Base-by-base conservation (phyloP, 2,113 vertebrate genomes). In the Menidia beryllina region DNA sequence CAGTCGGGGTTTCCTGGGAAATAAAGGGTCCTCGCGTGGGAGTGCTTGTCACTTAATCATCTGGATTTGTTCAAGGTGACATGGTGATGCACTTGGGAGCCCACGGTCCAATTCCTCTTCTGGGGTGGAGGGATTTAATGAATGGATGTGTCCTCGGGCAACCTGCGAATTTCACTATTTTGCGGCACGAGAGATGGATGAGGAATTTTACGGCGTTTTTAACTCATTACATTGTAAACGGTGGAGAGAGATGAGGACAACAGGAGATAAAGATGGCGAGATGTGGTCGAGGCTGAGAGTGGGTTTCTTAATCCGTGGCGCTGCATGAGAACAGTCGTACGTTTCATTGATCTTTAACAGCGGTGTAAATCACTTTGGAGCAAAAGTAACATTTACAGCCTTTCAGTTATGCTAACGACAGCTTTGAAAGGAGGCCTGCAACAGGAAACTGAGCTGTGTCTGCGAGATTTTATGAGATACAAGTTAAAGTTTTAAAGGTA, bases 41-140 rank as follows among this genome's bases (percentile, higher is more conserved):
- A 86, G 82, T 74, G 69, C 89, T 92, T 87, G 88, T 89, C 88
- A 89, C 86, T 91, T 91, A 89, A 91, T 92, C 84, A 80, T 84
- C 69, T 79, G 79, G 84, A 88, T 92, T 91, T 91, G 89, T 88
- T 93, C 92, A 93, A 93, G 92, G 91, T 94, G 92, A 94, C 93
- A 92, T 83, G 79, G 71, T 25, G 79, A 81, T 76, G 78, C 83
- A 86, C 77, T 71, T 60, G 81, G 86, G 82, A 88, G 77, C 69
- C 63, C 2, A 53, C 30, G 49, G 81, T 86, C 84, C 83, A 77
- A 86, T 79, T 82, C 79, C 75, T 89, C 71, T 76, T 89, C 73
- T 69, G 80, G 79, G 86, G 83, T 67, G 72, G 54, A 61, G 51
- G 54, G 49, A 69, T 74, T 81, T 91, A 91, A 92, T 92, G 87